Evolutionary conservation across 2,888 invertebrate species (phyloP).

Genomic region (Diadegma fenestrale): DNA sequence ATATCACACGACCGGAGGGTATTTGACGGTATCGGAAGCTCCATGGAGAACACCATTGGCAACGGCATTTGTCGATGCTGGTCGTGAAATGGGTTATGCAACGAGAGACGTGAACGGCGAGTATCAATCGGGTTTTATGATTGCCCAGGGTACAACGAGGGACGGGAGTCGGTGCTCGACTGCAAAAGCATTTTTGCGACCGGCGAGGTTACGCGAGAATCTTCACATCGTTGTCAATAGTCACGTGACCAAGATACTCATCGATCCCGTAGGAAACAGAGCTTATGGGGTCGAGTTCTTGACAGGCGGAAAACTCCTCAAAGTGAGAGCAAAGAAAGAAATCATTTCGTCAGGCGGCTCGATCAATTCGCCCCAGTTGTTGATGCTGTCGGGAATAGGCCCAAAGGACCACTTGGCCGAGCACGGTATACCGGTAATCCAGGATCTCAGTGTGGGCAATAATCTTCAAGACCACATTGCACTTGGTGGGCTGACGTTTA

Average conservation of each 20-base stretch:
- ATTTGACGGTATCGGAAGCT: conserved; percentile 93
- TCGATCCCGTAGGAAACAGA: conserved; percentile 87
- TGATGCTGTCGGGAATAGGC: conserved; percentile 97
- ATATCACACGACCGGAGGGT: conserved; percentile 93
- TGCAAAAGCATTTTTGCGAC: conserved; percentile 94
- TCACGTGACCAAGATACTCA: conserved; percentile 88
- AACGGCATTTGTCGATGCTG: conserved; percentile 93
- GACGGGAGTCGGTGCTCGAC: conserved; percentile 95
- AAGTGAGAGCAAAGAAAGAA: conserved; percentile 92
- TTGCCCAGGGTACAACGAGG: conserved; percentile 92
- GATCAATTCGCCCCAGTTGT: conserved; percentile 96
- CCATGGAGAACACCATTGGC: conserved; percentile 94
- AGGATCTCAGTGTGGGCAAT: conserved; percentile 93
- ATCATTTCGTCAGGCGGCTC: conserved; percentile 96
- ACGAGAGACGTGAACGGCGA: conserved; percentile 95
- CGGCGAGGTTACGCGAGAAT: conserved; percentile 92
- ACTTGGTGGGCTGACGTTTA: conserved; percentile 93
- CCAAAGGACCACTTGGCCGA: conserved; percentile 90
- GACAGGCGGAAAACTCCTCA: conserved; percentile 90
- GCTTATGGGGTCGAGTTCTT: conserved; percentile 94
- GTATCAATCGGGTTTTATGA: conserved; percentile 95
- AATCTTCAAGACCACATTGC: conserved; percentile 97
- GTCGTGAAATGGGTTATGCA: conserved; percentile 93
- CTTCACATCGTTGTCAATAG: conserved; percentile 94
- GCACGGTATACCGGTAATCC: conserved; percentile 91